phyloP scores from a whole-genome alignment of 2,113 vertebrate genomes.

The Phyllopteryx taeniolatus region DNA sequence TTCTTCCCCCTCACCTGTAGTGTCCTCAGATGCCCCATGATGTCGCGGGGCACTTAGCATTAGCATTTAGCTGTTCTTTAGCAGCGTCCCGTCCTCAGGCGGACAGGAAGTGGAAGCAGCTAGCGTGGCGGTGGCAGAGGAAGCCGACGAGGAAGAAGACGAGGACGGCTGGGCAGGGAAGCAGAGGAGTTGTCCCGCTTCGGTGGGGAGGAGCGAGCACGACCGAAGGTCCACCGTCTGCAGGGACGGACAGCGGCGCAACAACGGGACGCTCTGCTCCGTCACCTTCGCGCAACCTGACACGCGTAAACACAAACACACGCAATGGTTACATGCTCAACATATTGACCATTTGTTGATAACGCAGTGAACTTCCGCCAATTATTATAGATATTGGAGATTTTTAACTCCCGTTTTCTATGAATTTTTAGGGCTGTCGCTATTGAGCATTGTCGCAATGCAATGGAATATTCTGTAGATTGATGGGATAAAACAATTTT shows the following conservation, averaged over 20 bases:
- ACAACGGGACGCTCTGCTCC: constrained; percentile 80
- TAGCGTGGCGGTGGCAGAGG: constrained; percentile 47
- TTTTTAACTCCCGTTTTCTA: too few relatives aligned
- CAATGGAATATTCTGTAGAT: too few relatives aligned
- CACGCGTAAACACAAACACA: background rate
- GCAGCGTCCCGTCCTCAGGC: constrained; percentile 82
- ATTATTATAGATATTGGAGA: background rate
- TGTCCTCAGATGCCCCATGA: constrained; percentile 32
- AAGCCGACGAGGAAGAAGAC: constrained; percentile 28
- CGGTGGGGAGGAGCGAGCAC: constrained; percentile 79
- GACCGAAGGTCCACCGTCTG: constrained; percentile 82
- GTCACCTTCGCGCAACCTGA: constrained; percentile 84
- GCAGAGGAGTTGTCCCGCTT: constrained; percentile 78
- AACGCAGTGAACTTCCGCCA: too few relatives aligned
- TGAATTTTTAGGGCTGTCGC: too few relatives aligned
- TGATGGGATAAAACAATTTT: too few relatives aligned
- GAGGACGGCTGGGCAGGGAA: constrained; percentile 60
- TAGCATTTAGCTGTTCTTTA: constrained; percentile 84
- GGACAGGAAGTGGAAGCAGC: constrained; percentile 72
- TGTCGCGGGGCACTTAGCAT: constrained; percentile 5
- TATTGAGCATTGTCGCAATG: too few relatives aligned
- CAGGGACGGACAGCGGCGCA: constrained; percentile 81
- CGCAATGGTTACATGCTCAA: background rate
- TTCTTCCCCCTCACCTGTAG: constrained; percentile 39
- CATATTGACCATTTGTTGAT: background rate